phyloP scores from a whole-genome alignment of 1,140 invertebrate species.

The Drosophila biarmipes region DNA sequence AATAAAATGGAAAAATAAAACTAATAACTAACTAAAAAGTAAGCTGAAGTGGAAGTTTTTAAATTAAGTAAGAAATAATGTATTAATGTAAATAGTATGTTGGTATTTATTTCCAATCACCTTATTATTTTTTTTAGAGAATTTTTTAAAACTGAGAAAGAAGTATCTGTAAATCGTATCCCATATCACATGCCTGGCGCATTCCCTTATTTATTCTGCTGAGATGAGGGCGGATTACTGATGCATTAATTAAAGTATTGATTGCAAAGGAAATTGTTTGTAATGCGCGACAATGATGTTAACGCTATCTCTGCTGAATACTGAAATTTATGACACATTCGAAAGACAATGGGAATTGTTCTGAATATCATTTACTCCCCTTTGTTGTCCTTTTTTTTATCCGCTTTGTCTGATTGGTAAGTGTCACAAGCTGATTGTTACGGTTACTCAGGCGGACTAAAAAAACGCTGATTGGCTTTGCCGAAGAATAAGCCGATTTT shows the following conservation, averaged over 20 bases:
- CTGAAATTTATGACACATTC: conserved; percentile 25
- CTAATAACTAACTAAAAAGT: too few relatives aligned
- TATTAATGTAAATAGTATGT: too few relatives aligned
- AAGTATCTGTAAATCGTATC: neutral
- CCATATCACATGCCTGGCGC: neutral
- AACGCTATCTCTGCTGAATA: conserved; percentile 3
- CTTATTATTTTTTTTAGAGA: neutral
- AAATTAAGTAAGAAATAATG: too few relatives aligned
- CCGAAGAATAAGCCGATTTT: too few relatives aligned
- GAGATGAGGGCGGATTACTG: conserved; percentile 6
- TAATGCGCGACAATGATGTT: conserved; percentile 16
- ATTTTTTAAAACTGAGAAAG: neutral
- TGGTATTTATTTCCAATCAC: too few relatives aligned
- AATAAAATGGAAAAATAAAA: too few relatives aligned
- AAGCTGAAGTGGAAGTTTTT: too few relatives aligned
- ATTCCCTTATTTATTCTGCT: conserved; percentile 1
- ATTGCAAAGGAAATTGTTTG: conserved; percentile 45
- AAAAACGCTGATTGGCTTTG: neutral
- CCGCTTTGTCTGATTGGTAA: neutral
- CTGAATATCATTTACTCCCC: neutral
- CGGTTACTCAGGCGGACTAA: neutral
- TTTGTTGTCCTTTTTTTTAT: neutral
- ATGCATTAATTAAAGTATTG: conserved; percentile 50
- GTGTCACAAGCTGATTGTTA: neutral
- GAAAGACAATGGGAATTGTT: neutral